phyloP scores from a whole-genome alignment of 2,797 vertebrate species.

The Erethizon dorsatum region DNA sequence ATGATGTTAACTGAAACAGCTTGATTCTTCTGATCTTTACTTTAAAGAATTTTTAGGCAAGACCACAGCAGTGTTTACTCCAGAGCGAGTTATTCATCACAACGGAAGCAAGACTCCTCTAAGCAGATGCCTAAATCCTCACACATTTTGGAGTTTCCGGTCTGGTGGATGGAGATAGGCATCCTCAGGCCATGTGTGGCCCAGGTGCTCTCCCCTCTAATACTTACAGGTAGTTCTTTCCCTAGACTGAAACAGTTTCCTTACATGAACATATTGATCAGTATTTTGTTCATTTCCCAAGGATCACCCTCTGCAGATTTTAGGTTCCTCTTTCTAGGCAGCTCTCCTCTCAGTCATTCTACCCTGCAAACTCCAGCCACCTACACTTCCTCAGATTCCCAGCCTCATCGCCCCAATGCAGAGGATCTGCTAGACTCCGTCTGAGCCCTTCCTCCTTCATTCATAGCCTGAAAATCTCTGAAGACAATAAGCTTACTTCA shows the following conservation, averaged over 20 bases:
- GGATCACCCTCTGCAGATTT: not conserved
- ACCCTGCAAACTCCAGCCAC: not conserved
- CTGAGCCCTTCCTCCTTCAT: not conserved
- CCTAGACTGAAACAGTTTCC: not conserved
- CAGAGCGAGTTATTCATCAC: not conserved
- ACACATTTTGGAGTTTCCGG: not conserved
- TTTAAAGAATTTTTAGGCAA: constrained; percentile 29
- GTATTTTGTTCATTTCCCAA: not conserved
- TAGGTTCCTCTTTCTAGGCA: not conserved
- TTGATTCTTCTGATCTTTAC: not conserved
- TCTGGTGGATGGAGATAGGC: not conserved
- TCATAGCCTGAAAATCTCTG: not conserved
- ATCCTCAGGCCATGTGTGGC: accelerated
- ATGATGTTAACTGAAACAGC: not conserved
- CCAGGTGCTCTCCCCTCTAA: not conserved
- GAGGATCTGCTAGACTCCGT: not conserved
- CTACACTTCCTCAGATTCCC: not conserved
- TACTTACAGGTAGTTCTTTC: not conserved
- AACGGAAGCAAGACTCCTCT: not conserved
- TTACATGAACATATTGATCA: not conserved
- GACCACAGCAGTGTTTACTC: not conserved
- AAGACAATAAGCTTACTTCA: not conserved
- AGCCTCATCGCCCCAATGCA: not conserved
- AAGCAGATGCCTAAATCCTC: not conserved
- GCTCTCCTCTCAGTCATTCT: not conserved